Base-by-base conservation (phyloP, 2,888 invertebrate species). In the Aquatica leii region DNA sequence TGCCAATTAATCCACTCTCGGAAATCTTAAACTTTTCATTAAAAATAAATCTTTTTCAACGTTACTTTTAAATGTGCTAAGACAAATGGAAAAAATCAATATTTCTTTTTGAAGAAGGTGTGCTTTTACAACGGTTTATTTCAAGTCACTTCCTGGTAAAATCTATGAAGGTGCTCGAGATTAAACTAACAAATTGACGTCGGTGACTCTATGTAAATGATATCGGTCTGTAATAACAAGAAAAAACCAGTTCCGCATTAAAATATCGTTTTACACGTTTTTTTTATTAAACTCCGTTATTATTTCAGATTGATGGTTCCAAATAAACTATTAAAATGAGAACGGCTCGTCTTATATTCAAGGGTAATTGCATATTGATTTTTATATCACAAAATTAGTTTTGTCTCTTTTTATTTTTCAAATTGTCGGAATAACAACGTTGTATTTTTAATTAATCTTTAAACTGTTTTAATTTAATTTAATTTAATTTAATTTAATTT, bases 201-300 rank as follows among this genome's bases (percentile, higher is more conserved):
- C 74, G 75, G 74, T 64, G 69, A 70, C 67, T 74, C 71, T 75
- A 74, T 74, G 76, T 71, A 73, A 76, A 69, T 70, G 76, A 76
- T 74, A 75, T 68, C 63, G 60, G 69, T 71, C 73, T 74, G 73
- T 69, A 71, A 74, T 70, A 73, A 74, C 71, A 74, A 64, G 69
- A 75, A 75, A 76, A 75, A 75, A 73, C 62, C 67, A 68, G 74
- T 75, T 76, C 74, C 75, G 73, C 71, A 72, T 72, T 62, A 62
- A 66, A 54, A 52, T 66, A 66, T 61, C 55, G 20, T 15, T 14
- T 61, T 61, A 54, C 55, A 21, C 15, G n/a, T 53, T 52, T 20
- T n/a, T 24, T 24, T 11, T 24, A 24, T 24, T 63, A 61, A 62
- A 63, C 67, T 66, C 66, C 53, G 52, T 65, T 66, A 59, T 67